phyloP scores from a whole-genome alignment of 2,113 vertebrate species.

The Etheostoma spectabile region DNA sequence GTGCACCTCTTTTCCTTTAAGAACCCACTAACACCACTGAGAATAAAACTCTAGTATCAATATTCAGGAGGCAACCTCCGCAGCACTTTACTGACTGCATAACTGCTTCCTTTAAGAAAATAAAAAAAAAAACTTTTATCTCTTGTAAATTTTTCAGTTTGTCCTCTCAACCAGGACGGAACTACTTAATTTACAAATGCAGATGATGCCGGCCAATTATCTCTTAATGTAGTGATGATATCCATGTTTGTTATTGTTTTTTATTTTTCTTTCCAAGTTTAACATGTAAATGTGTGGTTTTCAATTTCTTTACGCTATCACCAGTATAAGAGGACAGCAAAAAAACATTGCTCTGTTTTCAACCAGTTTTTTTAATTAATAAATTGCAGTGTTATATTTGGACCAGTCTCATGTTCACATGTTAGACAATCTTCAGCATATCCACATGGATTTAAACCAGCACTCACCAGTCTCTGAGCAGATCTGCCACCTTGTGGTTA shows the following conservation, averaged over 20 bases:
- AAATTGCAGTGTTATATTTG: slow-evolving; percentile 32
- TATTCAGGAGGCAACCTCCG: slow-evolving; percentile 38
- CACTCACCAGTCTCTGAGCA: slow-evolving; percentile 9
- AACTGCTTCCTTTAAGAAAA: slow-evolving; percentile 33
- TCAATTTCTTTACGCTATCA: slow-evolving; percentile 35
- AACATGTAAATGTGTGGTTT: slow-evolving; percentile 24
- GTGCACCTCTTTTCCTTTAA: slow-evolving; percentile 32
- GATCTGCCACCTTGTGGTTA: slow-evolving; percentile 70
- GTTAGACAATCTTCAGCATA: slow-evolving; percentile 52
- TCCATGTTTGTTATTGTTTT: neutral
- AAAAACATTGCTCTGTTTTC: slow-evolving; percentile 43
- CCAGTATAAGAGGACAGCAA: slow-evolving; percentile 49
- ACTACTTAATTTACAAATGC: slow-evolving; percentile 23
- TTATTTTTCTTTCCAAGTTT: slow-evolving; percentile 30
- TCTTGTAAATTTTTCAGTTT: slow-evolving; percentile 36
- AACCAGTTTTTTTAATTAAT: slow-evolving; percentile 3
- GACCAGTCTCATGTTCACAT: slow-evolving; percentile 8
- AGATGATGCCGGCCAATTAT: slow-evolving; percentile 49
- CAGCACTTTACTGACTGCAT: slow-evolving; percentile 36
- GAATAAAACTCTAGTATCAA: slow-evolving; percentile 7
- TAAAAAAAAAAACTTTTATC: slow-evolving; percentile 7
- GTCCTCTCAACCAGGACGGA: neutral
- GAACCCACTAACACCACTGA: slow-evolving; percentile 10
- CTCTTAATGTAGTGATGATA: slow-evolving; percentile 39
- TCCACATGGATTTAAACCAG: slow-evolving; percentile 31